A percentile compares a stretch with the other conserved stretches of the same genome.
phyloP scores from a whole-genome alignment of 2,797 vertebrate genomes.

The Acrocephalus scirpaceus region DNA sequence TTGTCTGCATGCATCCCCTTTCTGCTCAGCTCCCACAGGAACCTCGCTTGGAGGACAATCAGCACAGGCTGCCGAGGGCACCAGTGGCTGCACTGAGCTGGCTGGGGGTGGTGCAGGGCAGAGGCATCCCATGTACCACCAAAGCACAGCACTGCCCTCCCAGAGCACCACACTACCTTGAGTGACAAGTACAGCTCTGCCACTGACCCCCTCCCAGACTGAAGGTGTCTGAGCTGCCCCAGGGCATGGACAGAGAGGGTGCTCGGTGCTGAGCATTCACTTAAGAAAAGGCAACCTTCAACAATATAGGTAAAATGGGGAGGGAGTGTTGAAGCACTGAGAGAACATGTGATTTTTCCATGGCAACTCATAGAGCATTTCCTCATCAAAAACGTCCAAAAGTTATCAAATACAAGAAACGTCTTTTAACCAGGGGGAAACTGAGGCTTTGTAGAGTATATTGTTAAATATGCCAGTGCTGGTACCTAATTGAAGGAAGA shows the following conservation, averaged over 20 bases:
- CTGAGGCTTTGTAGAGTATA: neutral
- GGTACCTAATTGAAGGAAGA: neutral
- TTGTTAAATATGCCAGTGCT: neutral
- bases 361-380: neutral
- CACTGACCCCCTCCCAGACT: neutral
- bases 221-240: neutral
- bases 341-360: neutral
- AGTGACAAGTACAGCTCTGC: neutral
- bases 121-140: neutral
- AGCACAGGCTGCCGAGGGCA: neutral
- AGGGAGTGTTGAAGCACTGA: neutral
- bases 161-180: neutral
- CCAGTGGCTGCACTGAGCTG: neutral
- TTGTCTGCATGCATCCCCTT: constrained; percentile 15
- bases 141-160: neutral
- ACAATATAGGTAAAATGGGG: neutral
- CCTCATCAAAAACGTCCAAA: neutral
- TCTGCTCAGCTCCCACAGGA: neutral
- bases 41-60: neutral
- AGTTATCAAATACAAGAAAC: neutral
- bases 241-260: neutral
- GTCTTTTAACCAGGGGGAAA: neutral
- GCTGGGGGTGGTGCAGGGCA: neutral
- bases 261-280: neutral
- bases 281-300: neutral